Conservation (phyloP, 2,113 vertebrate species). For the Ammospiza nelsoni region DNA sequence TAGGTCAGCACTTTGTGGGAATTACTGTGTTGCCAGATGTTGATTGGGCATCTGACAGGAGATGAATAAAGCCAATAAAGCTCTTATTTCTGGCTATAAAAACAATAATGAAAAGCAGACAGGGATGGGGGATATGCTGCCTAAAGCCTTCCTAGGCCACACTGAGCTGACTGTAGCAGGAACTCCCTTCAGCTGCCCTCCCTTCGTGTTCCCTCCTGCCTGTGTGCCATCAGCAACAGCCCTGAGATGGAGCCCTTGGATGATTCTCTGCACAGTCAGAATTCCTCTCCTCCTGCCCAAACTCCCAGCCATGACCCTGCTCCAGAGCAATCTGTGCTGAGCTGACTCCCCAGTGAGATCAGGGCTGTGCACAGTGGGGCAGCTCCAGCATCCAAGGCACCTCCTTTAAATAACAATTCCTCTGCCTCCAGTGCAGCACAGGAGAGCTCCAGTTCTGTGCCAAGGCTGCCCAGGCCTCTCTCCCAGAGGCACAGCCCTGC, state of each 20-base stretch:
- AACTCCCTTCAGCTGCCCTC: not conserved
- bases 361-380: not conserved
- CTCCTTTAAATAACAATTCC: not conserved
- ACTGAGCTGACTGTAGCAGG: not conserved
- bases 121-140: not conserved
- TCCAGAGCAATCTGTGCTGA: not conserved
- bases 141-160: not conserved
- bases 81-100: constrained; percentile 60
- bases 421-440: not conserved
- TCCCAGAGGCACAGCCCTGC: not conserved
- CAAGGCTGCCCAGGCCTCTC: not conserved
- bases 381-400: not conserved
- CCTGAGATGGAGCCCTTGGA: not conserved
- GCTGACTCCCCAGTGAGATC: not conserved
- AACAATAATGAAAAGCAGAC: constrained; percentile 25
- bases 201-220: not conserved
- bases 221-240: not conserved
- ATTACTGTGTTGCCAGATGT: constrained; percentile 14
- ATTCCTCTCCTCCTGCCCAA: not conserved
- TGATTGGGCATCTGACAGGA: constrained; percentile 20
- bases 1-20: constrained; percentile 45
- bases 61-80: constrained; percentile 50
- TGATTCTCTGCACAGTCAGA: not conserved
- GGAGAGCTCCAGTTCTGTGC: not conserved
- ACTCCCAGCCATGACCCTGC: not conserved